Evolutionary conservation across 2,888 invertebrate genomes (phyloP).

Genomic region (Andrena minutula): DNA sequence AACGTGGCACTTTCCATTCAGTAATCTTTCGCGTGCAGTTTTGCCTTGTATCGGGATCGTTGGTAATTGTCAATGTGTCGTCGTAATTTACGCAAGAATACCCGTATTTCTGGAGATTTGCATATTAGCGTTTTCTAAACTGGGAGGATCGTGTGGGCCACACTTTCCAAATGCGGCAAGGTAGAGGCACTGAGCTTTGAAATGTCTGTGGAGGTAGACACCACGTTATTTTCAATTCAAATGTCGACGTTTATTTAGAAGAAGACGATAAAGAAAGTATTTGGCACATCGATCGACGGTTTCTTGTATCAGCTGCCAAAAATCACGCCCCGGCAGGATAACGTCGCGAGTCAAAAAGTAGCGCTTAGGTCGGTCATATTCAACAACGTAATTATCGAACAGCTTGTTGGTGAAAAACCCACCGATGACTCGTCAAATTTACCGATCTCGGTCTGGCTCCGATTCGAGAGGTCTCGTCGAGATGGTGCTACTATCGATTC

Average conservation of each 20-base stretch:
- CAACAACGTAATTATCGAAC: conserved; percentile 26
- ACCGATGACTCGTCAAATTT: conserved; percentile 68
- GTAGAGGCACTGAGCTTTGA: background rate
- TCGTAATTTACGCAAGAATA: background rate
- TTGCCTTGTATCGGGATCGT: background rate
- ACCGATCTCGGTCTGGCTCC: conserved; percentile 73
- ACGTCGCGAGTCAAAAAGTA: conserved; percentile 41
- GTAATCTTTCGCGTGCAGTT: conserved; percentile 43
- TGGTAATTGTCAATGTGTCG: background rate
- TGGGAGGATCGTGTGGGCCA: background rate
- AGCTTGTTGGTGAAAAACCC: conserved; percentile 51
- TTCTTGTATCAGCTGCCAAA: conserved; percentile 50
- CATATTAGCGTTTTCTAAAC: background rate
- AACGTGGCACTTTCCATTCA: conserved; percentile 50
- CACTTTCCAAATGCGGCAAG: background rate
- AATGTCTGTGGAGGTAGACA: background rate
- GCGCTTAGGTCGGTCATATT: conserved; percentile 59
- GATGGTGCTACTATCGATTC: conserved; percentile 77
- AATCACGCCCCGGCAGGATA: conserved; percentile 47
- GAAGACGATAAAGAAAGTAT: conserved; percentile 58
- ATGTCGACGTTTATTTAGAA: background rate
- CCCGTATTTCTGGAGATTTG: background rate
- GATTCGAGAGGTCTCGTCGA: conserved; percentile 74
- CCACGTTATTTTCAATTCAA: background rate
- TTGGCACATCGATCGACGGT: conserved; percentile 65